Evolutionary conservation across 2,113 vertebrate genomes (phyloP).

Genomic region (Buteo buteo): DNA sequence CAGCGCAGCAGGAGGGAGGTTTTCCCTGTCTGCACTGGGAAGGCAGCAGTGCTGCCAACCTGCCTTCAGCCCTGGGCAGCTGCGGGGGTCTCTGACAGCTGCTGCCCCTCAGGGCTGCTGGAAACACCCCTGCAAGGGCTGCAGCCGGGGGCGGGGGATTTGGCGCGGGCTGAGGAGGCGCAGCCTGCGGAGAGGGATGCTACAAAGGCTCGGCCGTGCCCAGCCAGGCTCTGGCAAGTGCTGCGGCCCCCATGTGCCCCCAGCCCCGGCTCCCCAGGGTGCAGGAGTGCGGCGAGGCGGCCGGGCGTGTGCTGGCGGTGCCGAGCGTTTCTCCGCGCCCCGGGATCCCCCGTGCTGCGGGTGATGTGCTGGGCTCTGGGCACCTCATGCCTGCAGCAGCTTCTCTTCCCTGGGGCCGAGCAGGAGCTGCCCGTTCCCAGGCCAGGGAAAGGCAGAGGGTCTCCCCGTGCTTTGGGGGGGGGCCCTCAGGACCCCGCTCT

Average conservation of each 20-base stretch:
- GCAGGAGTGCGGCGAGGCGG: too few relatives aligned
- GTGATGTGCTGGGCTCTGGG: background rate
- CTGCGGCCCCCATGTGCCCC: background rate
- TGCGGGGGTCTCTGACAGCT: background rate
- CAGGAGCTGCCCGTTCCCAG: background rate
- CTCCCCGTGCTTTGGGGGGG: background rate
- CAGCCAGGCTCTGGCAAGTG: background rate
- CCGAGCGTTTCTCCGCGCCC: too few relatives aligned
- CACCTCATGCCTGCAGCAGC: too few relatives aligned
- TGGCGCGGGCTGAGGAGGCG: accelerated
- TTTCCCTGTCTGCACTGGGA: background rate
- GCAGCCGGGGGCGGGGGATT: accelerated
- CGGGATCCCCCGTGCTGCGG: accelerated
- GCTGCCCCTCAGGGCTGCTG: background rate
- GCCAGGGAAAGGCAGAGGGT: background rate
- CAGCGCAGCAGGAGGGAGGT: too few relatives aligned
- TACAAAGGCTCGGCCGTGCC: background rate
- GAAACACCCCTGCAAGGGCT: background rate
- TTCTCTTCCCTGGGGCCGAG: too few relatives aligned
- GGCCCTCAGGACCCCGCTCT: background rate
- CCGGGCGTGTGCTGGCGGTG: accelerated
- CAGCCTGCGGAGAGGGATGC: too few relatives aligned
- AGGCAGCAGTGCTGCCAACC: background rate
- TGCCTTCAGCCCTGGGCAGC: background rate
- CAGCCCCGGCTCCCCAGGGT: background rate